phyloP scores from a whole-genome alignment of 2,113 vertebrate genomes.

The Pedetes capensis region DNA sequence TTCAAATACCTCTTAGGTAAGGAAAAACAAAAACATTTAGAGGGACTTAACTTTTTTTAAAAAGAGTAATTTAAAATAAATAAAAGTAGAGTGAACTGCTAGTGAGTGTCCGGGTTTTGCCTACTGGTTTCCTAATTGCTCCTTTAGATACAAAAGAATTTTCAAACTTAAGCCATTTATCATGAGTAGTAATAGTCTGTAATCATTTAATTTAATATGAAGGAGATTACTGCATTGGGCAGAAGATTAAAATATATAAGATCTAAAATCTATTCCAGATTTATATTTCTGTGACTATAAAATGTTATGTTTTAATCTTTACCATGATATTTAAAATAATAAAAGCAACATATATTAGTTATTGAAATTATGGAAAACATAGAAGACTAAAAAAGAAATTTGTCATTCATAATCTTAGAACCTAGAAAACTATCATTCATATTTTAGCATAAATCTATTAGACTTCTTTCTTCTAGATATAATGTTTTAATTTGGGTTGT shows the following conservation, averaged over 20 bases:
- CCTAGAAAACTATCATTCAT: neutral
- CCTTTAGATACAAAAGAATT: neutral
- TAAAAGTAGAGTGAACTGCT: constrained; percentile 7
- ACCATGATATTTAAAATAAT: neutral
- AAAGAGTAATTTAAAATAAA: neutral
- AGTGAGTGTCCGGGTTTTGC: neutral
- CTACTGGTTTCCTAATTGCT: neutral
- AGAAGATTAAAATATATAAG: neutral
- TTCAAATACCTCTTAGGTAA: constrained; percentile 10
- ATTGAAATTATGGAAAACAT: neutral
- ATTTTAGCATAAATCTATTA: neutral
- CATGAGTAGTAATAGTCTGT: neutral
- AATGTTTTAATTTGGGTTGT: neutral
- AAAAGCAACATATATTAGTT: neutral
- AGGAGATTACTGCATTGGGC: neutral
- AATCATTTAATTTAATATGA: neutral
- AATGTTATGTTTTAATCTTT: neutral
- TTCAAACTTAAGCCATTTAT: neutral
- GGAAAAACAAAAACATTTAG: neutral
- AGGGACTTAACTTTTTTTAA: neutral
- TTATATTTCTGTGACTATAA: neutral
- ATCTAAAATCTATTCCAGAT: neutral
- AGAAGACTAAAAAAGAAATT: neutral
- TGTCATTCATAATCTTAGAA: neutral
- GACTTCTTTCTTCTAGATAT: neutral